phyloP scores from a whole-genome alignment of 2,888 invertebrate genomes.

The Lutraria lutraria region DNA sequence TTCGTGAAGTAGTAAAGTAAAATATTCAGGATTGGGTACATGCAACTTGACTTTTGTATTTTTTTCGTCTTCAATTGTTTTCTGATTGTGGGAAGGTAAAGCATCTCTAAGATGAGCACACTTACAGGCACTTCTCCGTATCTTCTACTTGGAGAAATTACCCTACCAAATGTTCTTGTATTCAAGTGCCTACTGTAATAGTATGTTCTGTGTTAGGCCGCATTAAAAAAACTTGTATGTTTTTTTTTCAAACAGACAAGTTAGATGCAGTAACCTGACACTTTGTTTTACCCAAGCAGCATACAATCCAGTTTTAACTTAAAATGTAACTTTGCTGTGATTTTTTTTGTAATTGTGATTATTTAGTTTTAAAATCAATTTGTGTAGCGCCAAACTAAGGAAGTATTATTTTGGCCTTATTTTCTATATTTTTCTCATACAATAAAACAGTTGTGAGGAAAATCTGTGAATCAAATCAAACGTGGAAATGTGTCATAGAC shows the following conservation, averaged over 20 bases:
- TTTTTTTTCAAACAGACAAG: too few species aligned
- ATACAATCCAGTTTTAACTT: too few species aligned
- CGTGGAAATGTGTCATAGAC: neutral
- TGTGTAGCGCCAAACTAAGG: too few species aligned
- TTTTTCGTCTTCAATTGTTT: neutral
- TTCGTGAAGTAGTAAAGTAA: neutral
- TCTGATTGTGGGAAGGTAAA: neutral
- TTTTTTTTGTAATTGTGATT: too few species aligned
- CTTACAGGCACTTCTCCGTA: neutral
- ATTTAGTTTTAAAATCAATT: too few species aligned
- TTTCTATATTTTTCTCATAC: neutral
- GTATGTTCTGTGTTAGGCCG: too few species aligned
- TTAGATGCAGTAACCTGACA: too few species aligned
- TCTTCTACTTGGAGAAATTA: constrained; percentile 4
- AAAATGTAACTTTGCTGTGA: too few species aligned
- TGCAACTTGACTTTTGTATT: neutral
- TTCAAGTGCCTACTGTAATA: neutral
- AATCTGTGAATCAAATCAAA: constrained; percentile 1
- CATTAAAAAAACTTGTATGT: too few species aligned
- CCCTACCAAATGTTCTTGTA: neutral
- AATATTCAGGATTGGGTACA: neutral
- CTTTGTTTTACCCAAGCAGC: too few species aligned
- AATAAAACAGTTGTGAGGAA: neutral
- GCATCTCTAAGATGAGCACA: neutral
- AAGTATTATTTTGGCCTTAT: too few species aligned